Evolutionary conservation across 2,797 vertebrate genomes (phyloP).

Genomic region (Peromyscus aztecus): DNA sequence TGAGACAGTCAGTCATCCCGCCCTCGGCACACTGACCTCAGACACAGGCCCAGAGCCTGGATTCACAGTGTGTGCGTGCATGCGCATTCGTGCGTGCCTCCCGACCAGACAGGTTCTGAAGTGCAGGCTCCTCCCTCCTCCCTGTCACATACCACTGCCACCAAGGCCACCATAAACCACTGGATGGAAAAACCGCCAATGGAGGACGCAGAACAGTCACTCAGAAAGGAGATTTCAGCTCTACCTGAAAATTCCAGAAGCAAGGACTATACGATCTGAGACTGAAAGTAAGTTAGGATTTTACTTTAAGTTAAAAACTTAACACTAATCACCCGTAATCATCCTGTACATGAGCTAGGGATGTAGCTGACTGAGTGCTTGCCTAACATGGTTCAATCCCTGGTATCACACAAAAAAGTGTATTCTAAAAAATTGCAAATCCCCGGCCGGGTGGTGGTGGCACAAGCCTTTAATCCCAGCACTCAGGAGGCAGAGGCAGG

Average conservation of each 20-base stretch:
- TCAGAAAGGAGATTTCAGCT: background rate
- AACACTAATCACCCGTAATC: background rate
- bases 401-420: background rate
- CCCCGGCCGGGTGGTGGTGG: no score
- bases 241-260: slow-evolving; percentile 30
- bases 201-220: background rate
- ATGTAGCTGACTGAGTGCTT: background rate
- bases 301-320: background rate
- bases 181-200: background rate
- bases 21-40: background rate
- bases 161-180: background rate
- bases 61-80: background rate
- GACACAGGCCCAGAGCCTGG: background rate
- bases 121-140: no score
- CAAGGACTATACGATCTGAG: background rate
- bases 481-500: no score
- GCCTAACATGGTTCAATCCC: background rate
- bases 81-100: no score
- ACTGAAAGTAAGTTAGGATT: background rate
- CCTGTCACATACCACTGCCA: no score
- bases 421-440: background rate
- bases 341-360: background rate
- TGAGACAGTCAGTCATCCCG: no score
- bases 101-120: background rate
- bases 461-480: no score